Conservation (phyloP, 2,113 vertebrate species). For the Columba livia region DNA sequence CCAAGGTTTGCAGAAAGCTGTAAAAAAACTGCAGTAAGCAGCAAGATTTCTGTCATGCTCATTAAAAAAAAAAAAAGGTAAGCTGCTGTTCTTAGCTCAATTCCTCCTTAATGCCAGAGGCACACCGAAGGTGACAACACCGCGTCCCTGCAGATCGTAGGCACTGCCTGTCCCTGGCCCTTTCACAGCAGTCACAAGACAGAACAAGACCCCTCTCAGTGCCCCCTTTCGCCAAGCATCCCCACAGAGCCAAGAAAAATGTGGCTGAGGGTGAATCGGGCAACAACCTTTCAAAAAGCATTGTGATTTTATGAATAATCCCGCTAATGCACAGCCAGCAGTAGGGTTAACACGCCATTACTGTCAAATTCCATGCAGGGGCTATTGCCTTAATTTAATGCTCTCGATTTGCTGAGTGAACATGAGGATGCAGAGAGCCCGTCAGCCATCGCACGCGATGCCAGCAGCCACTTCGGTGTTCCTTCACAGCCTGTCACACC, state of each 20-base stretch:
- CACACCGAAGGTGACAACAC: not conserved
- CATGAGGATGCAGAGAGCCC: not conserved
- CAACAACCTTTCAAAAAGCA: not conserved
- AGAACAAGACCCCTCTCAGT: not conserved
- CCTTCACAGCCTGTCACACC: not conserved
- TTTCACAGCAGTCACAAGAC: not conserved
- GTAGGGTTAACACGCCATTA: not conserved
- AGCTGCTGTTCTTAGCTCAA: not conserved
- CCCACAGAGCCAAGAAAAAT: not conserved
- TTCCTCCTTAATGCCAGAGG: not conserved
- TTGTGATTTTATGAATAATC: fast-evolving
- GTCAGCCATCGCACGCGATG: slow-evolving; percentile 13
- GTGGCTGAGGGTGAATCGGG: not conserved
- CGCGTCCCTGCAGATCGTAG: not conserved
- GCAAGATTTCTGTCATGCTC: not conserved
- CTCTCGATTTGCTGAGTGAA: not conserved
- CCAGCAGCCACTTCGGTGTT: not conserved
- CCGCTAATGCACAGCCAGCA: not conserved
- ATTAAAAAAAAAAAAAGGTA: not conserved
- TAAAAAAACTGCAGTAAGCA: not conserved
- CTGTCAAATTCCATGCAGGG: not conserved
- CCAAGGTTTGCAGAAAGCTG: not conserved
- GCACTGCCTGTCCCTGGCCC: not conserved
- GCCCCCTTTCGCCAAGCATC: not conserved
- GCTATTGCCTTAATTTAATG: not conserved